These are phyloP conservation scores for Seira musarum DNA, from an alignment of 2,888 invertebrate genomes.

Conservation along the genomic window DNA sequence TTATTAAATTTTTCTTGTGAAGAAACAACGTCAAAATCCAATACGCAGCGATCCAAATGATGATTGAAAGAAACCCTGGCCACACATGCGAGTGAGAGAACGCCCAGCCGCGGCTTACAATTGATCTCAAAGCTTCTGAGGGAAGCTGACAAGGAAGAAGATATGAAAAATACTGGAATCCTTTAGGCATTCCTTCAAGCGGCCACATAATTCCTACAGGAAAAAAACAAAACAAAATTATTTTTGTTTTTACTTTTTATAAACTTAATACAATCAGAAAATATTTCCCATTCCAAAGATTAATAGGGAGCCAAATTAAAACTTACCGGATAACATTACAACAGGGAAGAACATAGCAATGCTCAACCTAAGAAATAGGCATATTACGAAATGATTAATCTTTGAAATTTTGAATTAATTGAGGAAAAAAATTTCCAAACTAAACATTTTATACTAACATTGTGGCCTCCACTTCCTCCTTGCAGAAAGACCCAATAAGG, in stretches of 20 bases:
- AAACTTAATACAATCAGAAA: not conserved
- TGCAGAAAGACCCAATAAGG: conserved; percentile 92
- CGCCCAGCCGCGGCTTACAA: conserved; percentile 56
- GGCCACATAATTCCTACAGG: conserved; percentile 84
- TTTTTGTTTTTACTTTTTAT: not conserved
- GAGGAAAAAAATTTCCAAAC: too few relatives aligned
- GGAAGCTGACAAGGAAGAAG: conserved; percentile 59
- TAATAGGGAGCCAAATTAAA: not conserved
- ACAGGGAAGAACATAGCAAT: conserved; percentile 63
- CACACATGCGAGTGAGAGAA: conserved; percentile 53
- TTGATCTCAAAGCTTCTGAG: conserved; percentile 52
- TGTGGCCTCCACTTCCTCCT: conserved; percentile 92
- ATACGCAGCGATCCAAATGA: conserved; percentile 41
- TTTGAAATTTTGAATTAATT: too few relatives aligned
- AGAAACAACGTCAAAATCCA: conserved; percentile 44
- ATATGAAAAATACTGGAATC: conserved; percentile 76
- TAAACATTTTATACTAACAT: too few relatives aligned
- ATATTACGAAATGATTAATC: too few relatives aligned
- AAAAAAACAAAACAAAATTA: not conserved
- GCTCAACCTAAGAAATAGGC: too few relatives aligned
- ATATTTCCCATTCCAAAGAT: not conserved
- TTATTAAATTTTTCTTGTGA: conserved; percentile 43
- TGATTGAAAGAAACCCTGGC: conserved; percentile 47
- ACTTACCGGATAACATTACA: conserved; percentile 54
- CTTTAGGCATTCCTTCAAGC: conserved; percentile 92